Evolutionary conservation across 2,113 vertebrate species (phyloP).

Genomic region (Athene cunicularia): DNA sequence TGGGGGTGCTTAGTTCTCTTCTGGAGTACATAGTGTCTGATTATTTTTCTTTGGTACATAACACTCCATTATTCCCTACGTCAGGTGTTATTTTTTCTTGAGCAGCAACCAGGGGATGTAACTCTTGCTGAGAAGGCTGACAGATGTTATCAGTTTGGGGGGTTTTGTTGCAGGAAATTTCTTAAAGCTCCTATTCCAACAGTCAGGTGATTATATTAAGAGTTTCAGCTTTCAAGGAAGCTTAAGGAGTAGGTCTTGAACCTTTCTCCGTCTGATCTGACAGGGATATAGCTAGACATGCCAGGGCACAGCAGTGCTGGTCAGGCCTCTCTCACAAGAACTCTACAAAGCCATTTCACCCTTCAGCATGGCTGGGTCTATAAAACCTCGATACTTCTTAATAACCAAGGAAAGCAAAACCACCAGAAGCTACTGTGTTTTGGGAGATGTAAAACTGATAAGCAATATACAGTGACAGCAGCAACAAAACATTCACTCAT

Average conservation of each 20-base stretch:
- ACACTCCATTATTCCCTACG: neutral
- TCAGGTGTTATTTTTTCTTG: neutral
- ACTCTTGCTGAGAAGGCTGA: neutral
- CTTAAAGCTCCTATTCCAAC: neutral
- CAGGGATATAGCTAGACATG: neutral
- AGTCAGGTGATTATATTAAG: neutral
- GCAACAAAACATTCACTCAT: neutral
- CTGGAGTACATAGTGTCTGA: neutral
- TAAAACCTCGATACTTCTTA: neutral
- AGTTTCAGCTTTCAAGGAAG: neutral
- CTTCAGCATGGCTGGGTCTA: neutral
- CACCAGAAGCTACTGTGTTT: neutral
- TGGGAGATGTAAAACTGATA: neutral
- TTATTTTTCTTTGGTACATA: neutral
- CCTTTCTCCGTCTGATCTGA: neutral
- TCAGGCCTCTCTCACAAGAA: accelerated
- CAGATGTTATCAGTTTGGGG: neutral
- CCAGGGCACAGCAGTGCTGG: neutral
- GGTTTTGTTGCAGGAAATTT: neutral
- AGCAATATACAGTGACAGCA: neutral
- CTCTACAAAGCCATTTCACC: neutral
- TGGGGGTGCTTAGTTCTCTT: neutral
- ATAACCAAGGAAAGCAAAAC: neutral
- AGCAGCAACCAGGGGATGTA: neutral
- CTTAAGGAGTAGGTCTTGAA: neutral